These are phyloP conservation scores for Ips nitidus DNA, from an alignment of 1,140 invertebrate species.

Conservation along the genomic window DNA sequence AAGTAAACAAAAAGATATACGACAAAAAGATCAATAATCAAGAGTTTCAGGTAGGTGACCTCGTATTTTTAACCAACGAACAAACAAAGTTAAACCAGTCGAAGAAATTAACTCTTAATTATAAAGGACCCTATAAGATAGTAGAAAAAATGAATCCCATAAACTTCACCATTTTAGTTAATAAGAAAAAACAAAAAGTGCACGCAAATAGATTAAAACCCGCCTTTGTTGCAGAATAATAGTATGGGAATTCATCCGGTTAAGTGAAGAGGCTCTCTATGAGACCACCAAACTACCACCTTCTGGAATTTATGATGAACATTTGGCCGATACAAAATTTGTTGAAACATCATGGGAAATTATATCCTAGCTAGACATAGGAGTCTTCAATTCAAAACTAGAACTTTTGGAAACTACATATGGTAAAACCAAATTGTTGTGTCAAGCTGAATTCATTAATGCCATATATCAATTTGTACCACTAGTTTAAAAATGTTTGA, in stretches of 20 bases:
- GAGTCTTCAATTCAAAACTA: neutral
- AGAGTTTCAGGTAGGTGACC: slow-evolving; percentile 11
- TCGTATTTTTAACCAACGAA: slow-evolving; percentile 12
- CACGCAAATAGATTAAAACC: neutral
- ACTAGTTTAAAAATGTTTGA: neutral
- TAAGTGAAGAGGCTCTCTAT: neutral
- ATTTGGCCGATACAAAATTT: neutral
- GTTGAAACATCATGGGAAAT: neutral
- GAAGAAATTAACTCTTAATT: slow-evolving; percentile 10
- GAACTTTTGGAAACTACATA: neutral
- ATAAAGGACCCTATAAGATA: slow-evolving; percentile 8
- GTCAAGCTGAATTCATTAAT: neutral
- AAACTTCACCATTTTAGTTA: neutral
- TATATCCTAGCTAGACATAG: neutral
- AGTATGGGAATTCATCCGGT: neutral
- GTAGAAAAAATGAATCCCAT: neutral
- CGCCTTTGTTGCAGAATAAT: neutral
- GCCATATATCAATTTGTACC: neutral
- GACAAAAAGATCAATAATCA: slow-evolving; percentile 21
- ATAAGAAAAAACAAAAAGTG: neutral
- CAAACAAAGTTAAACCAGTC: neutral
- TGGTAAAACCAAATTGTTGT: neutral
- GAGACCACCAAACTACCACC: neutral
- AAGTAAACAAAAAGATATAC: slow-evolving; percentile 6
- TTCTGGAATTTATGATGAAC: neutral